phyloP scores from a whole-genome alignment of 2,797 vertebrate species.

The Artibeus jamaicensis region DNA sequence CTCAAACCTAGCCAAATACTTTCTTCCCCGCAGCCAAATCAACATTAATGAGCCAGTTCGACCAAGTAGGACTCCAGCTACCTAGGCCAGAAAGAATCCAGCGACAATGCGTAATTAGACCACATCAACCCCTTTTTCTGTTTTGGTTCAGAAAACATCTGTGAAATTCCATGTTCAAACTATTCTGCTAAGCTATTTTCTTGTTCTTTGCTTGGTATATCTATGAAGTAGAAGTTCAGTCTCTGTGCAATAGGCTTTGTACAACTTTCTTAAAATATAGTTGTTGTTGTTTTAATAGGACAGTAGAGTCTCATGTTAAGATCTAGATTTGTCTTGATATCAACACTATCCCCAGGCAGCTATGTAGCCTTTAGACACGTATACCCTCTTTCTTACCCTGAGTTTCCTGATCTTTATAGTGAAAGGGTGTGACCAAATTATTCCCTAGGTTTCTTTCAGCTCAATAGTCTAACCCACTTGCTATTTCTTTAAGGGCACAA shows the following conservation, averaged over 20 bases:
- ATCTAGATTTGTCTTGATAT: background rate
- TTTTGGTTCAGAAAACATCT: constrained; percentile 31
- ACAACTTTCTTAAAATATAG: background rate
- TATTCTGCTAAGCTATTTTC: background rate
- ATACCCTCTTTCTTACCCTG: background rate
- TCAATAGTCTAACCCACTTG: background rate
- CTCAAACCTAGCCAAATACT: constrained; percentile 50
- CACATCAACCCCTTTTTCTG: background rate
- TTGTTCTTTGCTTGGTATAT: background rate
- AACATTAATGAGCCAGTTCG: constrained; percentile 27
- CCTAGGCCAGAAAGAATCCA: background rate
- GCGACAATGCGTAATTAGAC: background rate
- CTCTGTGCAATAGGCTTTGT: background rate
- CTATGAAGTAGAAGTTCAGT: background rate
- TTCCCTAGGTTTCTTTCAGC: background rate
- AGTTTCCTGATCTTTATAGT: background rate
- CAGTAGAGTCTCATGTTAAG: background rate
- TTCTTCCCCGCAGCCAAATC: constrained; percentile 28
- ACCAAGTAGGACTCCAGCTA: constrained; percentile 16
- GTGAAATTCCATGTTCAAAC: background rate
- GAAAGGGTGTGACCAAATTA: background rate
- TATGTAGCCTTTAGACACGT: background rate
- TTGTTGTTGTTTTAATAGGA: background rate
- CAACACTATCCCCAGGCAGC: background rate
- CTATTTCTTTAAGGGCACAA: background rate